These are phyloP conservation scores for Lysandra bellargus DNA, from an alignment of 2,888 invertebrate genomes.

Conservation along the genomic window DNA sequence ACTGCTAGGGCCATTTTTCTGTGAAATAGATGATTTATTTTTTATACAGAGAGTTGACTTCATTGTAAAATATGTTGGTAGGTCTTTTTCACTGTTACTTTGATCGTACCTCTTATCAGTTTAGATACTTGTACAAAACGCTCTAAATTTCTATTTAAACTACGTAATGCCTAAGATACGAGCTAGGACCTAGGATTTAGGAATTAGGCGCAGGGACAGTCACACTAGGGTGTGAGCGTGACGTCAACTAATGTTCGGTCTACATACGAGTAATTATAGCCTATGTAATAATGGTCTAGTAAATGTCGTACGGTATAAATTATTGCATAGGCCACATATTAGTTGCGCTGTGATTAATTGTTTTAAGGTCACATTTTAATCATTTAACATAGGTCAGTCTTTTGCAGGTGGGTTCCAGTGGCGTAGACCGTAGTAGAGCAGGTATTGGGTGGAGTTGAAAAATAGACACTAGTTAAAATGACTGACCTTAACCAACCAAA, in stretches of 20 bases:
- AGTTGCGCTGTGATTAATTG: not conserved
- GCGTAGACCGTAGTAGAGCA: no score
- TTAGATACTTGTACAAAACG: not conserved
- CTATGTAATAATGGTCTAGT: not conserved
- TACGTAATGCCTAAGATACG: not conserved
- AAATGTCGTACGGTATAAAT: constrained; percentile 14
- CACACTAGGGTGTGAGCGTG: not conserved
- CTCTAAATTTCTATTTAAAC: not conserved
- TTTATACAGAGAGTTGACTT: no score
- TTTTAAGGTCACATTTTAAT: not conserved
- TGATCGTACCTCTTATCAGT: no score
- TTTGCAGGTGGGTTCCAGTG: not conserved
- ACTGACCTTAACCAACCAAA: no score
- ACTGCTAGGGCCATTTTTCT: no score
- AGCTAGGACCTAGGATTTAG: not conserved
- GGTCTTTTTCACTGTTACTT: no score
- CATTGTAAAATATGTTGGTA: no score
- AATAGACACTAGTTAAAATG: no score
- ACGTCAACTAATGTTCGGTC: constrained; percentile 17
- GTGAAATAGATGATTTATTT: no score
- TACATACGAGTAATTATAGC: constrained; percentile 23
- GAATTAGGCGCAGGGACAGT: not conserved
- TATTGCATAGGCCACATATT: constrained; percentile 1
- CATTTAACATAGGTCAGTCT: not conserved
- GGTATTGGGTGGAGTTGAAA: no score